These are phyloP conservation scores for Anastatus disparis DNA, from an alignment of 1,140 invertebrate species.

Conservation along the genomic window DNA sequence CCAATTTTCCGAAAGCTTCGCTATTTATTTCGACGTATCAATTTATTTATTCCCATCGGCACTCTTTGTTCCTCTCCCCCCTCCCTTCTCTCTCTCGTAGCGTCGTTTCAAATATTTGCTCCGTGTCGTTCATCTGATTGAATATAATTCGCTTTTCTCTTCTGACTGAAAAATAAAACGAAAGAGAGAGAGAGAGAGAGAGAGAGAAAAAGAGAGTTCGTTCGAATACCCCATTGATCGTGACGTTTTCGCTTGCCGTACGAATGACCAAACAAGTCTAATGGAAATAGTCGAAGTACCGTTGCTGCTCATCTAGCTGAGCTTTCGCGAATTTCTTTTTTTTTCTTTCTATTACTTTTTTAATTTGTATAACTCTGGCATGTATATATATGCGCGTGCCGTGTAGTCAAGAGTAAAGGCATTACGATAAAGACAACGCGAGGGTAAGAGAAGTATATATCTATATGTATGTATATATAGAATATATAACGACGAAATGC, in stretches of 20 bases:
- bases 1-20: neutral
- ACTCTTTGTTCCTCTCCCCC: neutral
- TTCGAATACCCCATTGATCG: neutral
- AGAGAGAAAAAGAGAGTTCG: neutral
- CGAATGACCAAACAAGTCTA: conserved; percentile 27
- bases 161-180: neutral
- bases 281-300: conserved; percentile 4
- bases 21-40: conserved; percentile 6
- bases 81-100: neutral
- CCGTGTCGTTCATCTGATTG: conserved; percentile 13
- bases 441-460: too few species aligned
- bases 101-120: conserved; percentile 7
- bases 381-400: too few species aligned
- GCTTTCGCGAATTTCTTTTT: too few species aligned
- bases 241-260: conserved; percentile 23
- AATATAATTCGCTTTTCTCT: conserved; percentile 13
- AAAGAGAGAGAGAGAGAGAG: too few species aligned
- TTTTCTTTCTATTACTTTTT: too few species aligned
- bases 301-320: too few species aligned
- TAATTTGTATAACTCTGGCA: too few species aligned
- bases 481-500: too few species aligned
- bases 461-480: too few species aligned
- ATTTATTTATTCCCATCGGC: conserved; percentile 3
- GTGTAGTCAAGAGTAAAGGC: too few species aligned
- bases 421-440: too few species aligned